These are phyloP conservation scores for Caenorhabditis macrosperma DNA, from an alignment of 2,888 invertebrate genomes.

Conservation along the genomic window DNA sequence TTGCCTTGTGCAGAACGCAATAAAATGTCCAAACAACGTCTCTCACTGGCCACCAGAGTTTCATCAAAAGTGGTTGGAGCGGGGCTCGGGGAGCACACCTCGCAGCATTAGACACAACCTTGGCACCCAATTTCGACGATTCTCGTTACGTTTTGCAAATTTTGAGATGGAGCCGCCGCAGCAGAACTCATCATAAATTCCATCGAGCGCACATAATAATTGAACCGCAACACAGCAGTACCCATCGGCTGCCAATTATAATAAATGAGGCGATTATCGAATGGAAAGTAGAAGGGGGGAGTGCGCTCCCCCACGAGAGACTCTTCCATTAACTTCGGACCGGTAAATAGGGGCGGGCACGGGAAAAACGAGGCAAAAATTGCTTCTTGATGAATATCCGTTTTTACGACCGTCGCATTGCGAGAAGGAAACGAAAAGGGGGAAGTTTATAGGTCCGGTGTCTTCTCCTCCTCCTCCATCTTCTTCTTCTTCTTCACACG, in stretches of 20 bases:
- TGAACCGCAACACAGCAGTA: slow-evolving; percentile 54
- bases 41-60: slow-evolving; percentile 4
- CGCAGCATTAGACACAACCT: background rate
- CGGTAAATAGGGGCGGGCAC: slow-evolving; percentile 20
- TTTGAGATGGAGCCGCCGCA: slow-evolving; percentile 3
- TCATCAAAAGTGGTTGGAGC: slow-evolving; percentile 19
- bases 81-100: background rate
- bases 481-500: slow-evolving; percentile 12
- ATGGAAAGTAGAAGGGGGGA: slow-evolving; percentile 10
- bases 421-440: slow-evolving; percentile 11
- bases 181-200: slow-evolving; percentile 52
- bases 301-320: slow-evolving; percentile 1
- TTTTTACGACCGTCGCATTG: slow-evolving; percentile 37
- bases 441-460: slow-evolving; percentile 36
- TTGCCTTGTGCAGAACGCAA: slow-evolving; percentile 11
- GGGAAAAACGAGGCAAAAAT: slow-evolving; percentile 16
- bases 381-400: slow-evolving; percentile 42
- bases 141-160: slow-evolving; percentile 1
- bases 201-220: slow-evolving; percentile 46
- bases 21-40: slow-evolving; percentile 28
- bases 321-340: slow-evolving; percentile 56
- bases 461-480: slow-evolving; percentile 33
- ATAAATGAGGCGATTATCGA: slow-evolving; percentile 56
- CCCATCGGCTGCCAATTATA: slow-evolving; percentile 38
- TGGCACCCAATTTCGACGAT: background rate